phyloP scores from a whole-genome alignment of 2,113 vertebrate species.

The Scatophagus argus region DNA sequence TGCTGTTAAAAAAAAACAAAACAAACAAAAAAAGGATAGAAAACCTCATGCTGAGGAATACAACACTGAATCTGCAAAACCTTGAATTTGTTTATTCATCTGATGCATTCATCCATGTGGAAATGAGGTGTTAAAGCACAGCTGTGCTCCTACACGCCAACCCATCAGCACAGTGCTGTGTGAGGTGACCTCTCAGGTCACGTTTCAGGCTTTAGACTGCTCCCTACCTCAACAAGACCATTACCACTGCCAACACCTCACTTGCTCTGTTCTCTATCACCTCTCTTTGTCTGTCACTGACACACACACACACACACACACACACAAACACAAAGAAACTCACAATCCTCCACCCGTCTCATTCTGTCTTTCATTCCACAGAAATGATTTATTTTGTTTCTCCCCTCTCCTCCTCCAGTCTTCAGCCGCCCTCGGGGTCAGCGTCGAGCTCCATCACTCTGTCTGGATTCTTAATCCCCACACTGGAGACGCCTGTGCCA shows the following conservation, averaged over 20 bases:
- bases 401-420: conserved; percentile 60
- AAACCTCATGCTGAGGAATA: not conserved
- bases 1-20: not conserved
- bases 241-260: conserved; percentile 45
- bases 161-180: conserved; percentile 13
- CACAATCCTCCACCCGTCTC: conserved; percentile 33
- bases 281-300: conserved; percentile 18
- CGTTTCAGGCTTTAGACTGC: conserved; percentile 48
- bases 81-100: conserved; percentile 21
- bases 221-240: conserved; percentile 39
- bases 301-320: conserved; percentile 30
- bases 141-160: conserved; percentile 2
- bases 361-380: conserved; percentile 64
- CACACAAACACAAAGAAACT: conserved; percentile 28
- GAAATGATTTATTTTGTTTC: conserved; percentile 76
- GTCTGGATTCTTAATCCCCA: conserved; percentile 76
- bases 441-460: conserved; percentile 70
- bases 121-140: conserved; percentile 47
- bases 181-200: conserved; percentile 55
- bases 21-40: too few relatives aligned
- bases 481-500: conserved; percentile 74
- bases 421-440: conserved; percentile 70
- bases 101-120: conserved; percentile 19
- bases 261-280: conserved; percentile 30
- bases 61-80: not conserved